These are phyloP conservation scores for Ridgeia piscesae DNA, from an alignment of 1,140 invertebrate genomes.

Conservation along the genomic window DNA sequence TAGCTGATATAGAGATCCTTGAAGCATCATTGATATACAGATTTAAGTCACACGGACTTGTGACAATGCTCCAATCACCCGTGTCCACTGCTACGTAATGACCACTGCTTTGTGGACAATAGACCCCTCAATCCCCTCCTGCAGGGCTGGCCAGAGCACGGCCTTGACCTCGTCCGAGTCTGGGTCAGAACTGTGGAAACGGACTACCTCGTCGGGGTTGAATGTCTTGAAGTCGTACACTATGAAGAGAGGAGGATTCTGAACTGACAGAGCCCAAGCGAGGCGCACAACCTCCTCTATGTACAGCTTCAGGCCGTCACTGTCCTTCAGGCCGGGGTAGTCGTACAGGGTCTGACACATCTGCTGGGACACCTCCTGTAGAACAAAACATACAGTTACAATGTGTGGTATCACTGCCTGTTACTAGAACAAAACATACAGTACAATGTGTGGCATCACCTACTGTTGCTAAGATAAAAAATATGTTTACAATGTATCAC, in stretches of 20 bases:
- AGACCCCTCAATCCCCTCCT: constrained; percentile 66
- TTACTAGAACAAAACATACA: too few species aligned
- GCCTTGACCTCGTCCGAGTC: constrained; percentile 65
- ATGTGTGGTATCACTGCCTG: background rate
- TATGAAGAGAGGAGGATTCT: constrained; percentile 61
- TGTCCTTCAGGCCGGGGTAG: constrained; percentile 71
- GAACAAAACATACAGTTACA: constrained; percentile 4
- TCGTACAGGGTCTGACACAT: constrained; percentile 74
- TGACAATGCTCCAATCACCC: background rate
- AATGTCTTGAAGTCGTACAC: constrained; percentile 67
- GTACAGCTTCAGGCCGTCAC: constrained; percentile 66
- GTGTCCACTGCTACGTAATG: constrained; percentile 61
- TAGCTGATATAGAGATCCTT: background rate
- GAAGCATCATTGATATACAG: background rate
- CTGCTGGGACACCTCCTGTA: constrained; percentile 67
- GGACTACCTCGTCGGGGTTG: constrained; percentile 64
- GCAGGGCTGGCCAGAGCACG: constrained; percentile 73
- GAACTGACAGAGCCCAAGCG: constrained; percentile 64
- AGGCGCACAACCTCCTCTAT: constrained; percentile 67
- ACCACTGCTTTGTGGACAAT: constrained; percentile 74
- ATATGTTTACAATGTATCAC: too few species aligned
- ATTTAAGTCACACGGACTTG: background rate
- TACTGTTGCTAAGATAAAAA: too few species aligned
- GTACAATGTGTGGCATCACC: background rate
- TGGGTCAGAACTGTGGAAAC: constrained; percentile 68